Conservation (phyloP, 2,113 vertebrate species). For the Syrrhaptes paradoxus region DNA sequence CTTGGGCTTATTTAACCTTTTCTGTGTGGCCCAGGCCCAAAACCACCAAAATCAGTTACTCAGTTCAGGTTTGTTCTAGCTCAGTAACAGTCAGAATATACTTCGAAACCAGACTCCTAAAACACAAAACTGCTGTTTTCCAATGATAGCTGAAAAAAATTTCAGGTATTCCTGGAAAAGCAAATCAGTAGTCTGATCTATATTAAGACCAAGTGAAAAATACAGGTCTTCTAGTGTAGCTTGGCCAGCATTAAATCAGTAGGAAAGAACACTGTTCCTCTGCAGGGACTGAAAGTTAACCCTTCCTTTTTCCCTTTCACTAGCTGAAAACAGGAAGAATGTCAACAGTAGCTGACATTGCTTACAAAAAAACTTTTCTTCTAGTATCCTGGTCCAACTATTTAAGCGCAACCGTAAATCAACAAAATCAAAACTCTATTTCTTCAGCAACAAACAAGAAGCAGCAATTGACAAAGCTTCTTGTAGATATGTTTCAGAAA, state of each 20-base stretch:
- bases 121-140: slow-evolving; percentile 22
- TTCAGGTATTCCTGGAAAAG: slow-evolving; percentile 23
- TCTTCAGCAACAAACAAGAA: not conserved
- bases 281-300: not conserved
- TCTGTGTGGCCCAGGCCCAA: not conserved
- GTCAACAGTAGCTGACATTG: not conserved
- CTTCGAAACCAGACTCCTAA: not conserved
- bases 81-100: not conserved
- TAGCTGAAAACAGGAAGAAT: not conserved
- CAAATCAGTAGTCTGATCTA: slow-evolving; percentile 17
- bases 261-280: not conserved
- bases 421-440: not conserved
- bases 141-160: not conserved
- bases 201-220: slow-evolving; percentile 34
- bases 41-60: not conserved
- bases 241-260: not conserved
- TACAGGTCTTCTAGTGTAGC: not conserved
- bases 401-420: not conserved
- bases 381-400: not conserved
- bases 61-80: not conserved
- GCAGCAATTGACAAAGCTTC: not conserved
- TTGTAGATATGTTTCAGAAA: not conserved
- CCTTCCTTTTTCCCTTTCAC: not conserved
- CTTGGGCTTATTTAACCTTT: not conserved
- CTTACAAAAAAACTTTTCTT: not conserved